Conservation (phyloP, 2,888 invertebrate genomes). For the Synergus laeviventris region DNA sequence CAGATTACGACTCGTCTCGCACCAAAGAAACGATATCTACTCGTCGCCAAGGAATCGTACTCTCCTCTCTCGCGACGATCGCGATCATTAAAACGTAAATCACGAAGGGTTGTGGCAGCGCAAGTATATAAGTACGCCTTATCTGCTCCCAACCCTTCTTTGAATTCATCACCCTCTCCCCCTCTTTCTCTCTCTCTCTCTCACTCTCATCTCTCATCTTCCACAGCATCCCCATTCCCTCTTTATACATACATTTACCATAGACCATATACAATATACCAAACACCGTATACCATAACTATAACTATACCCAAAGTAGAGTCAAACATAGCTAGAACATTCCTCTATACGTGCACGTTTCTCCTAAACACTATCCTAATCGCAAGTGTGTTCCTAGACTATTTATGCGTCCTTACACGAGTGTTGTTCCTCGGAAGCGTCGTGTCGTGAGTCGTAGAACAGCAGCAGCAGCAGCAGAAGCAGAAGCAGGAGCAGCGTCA, state of each 20-base stretch:
- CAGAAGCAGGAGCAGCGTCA: conserved; percentile 47
- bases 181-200: not conserved
- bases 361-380: not conserved
- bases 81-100: conserved; percentile 52
- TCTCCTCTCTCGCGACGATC: conserved; percentile 40
- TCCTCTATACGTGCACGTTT: not conserved
- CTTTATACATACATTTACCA: not conserved
- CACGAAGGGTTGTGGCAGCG: conserved; percentile 42
- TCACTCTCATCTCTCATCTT: conserved; percentile 16
- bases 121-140: conserved; percentile 27
- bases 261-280: not conserved
- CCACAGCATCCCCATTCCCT: conserved; percentile 7
- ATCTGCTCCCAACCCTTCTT: conserved; percentile 16
- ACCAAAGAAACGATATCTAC: conserved; percentile 41
- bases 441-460: conserved; percentile 47
- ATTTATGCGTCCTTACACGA: conserved; percentile 36
- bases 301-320: not conserved
- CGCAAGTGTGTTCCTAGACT: not conserved
- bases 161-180: not conserved
- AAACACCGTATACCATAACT: not conserved
- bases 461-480: conserved; percentile 48
- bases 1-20: conserved; percentile 28
- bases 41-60: conserved; percentile 43
- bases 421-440: conserved; percentile 46
- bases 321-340: not conserved